phyloP scores from a whole-genome alignment of 2,113 vertebrate species.

The Picathartes gymnocephalus region DNA sequence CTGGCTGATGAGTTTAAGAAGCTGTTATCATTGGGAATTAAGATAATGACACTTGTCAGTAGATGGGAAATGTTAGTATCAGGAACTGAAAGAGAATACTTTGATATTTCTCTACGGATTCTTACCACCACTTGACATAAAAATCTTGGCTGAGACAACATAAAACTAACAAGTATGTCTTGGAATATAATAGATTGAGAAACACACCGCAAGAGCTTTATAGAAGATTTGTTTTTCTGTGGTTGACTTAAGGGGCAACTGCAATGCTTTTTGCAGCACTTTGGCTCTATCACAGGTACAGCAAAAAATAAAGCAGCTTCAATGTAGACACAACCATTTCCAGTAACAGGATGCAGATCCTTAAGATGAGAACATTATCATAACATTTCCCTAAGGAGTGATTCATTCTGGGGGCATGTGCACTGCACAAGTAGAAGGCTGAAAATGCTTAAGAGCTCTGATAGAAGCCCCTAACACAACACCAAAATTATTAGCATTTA shows the following conservation, averaged over 20 bases:
- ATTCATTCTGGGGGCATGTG: not conserved
- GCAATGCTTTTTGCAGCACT: not conserved
- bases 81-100: slow-evolving; percentile 35
- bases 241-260: not conserved
- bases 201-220: not conserved
- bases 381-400: not conserved
- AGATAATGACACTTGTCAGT: slow-evolving; percentile 12
- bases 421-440: not conserved
- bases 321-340: not conserved
- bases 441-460: not conserved
- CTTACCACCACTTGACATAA: slow-evolving; percentile 8
- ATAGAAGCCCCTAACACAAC: not conserved
- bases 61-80: not conserved
- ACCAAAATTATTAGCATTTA: not conserved
- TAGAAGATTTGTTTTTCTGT: not conserved
- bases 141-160: slow-evolving; percentile 47
- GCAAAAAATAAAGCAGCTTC: not conserved
- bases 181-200: not conserved
- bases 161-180: not conserved
- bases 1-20: slow-evolving; percentile 19
- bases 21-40: slow-evolving; percentile 13
- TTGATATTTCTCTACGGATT: slow-evolving; percentile 48
- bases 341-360: not conserved
- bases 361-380: not conserved
- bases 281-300: not conserved